Conservation (phyloP, 2,113 vertebrate species). For the Nothoprocta pentlandii region DNA sequence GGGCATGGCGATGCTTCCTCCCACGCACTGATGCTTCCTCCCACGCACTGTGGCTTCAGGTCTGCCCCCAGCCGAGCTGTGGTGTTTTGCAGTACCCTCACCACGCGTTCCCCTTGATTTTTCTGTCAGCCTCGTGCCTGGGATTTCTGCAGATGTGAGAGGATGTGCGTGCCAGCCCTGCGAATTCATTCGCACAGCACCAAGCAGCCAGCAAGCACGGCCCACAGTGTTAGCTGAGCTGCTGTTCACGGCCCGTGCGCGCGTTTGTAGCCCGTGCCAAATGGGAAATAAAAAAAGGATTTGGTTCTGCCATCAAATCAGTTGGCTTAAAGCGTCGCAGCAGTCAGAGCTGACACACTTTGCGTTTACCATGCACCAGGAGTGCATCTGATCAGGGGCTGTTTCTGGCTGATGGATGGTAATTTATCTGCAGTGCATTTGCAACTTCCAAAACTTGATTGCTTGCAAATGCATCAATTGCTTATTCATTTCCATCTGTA, state of each 20-base stretch:
- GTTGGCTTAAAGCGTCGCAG: background rate
- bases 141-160: background rate
- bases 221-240: background rate
- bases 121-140: background rate
- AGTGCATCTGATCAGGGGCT: background rate
- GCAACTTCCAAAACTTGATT: background rate
- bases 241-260: accelerated
- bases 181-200: accelerated
- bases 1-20: background rate
- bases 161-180: background rate
- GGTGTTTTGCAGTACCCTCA: background rate
- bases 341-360: background rate
- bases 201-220: background rate
- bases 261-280: background rate
- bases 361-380: background rate
- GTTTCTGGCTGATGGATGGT: background rate
- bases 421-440: background rate
- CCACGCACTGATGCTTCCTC: background rate
- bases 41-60: background rate
- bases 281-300: background rate
- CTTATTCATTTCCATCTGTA: background rate
- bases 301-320: background rate
- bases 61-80: background rate
- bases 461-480: background rate
- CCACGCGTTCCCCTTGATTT: background rate